Evolutionary conservation across 92 coral and sea anemone genomes (phyloP).

Genomic region (Muricea muricata): DNA sequence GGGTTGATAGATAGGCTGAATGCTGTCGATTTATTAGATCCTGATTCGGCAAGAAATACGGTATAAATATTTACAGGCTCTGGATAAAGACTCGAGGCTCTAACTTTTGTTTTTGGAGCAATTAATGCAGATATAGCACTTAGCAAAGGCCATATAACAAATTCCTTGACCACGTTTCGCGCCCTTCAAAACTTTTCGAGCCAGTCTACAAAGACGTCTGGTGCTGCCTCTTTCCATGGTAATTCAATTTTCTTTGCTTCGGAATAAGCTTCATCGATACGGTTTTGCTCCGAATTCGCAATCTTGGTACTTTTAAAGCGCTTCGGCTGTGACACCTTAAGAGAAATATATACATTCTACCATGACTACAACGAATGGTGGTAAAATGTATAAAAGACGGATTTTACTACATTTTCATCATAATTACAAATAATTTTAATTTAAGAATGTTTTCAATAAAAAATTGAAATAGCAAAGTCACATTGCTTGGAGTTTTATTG

Average conservation of each 20-base stretch:
- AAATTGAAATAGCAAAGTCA: too few relatives aligned
- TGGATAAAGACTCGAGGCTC: neutral
- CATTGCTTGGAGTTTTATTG: too few relatives aligned
- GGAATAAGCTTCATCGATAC: neutral
- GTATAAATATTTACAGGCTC: slow-evolving; percentile 5
- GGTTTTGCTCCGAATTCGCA: neutral
- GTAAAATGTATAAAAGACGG: too few relatives aligned
- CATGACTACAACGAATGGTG: too few relatives aligned
- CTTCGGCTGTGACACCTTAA: too few relatives aligned
- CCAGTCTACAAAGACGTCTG: neutral
- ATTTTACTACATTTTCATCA: too few relatives aligned
- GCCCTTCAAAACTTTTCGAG: neutral
- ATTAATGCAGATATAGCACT: neutral
- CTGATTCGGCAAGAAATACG: slow-evolving; percentile 16
- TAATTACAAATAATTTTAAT: too few relatives aligned
- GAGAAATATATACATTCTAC: too few relatives aligned
- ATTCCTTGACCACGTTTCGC: neutral
- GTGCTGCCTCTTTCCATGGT: neutral
- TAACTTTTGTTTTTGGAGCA: neutral
- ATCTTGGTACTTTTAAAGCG: too few relatives aligned
- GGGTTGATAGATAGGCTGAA: slow-evolving; percentile 1
- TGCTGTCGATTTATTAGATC: slow-evolving; percentile 8
- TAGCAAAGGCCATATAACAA: neutral
- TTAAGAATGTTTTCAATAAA: too few relatives aligned
- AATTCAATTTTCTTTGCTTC: slow-evolving; percentile 6